These are phyloP conservation scores for Thecophora atra DNA, from an alignment of 2,888 invertebrate genomes.

Conservation along the genomic window DNA sequence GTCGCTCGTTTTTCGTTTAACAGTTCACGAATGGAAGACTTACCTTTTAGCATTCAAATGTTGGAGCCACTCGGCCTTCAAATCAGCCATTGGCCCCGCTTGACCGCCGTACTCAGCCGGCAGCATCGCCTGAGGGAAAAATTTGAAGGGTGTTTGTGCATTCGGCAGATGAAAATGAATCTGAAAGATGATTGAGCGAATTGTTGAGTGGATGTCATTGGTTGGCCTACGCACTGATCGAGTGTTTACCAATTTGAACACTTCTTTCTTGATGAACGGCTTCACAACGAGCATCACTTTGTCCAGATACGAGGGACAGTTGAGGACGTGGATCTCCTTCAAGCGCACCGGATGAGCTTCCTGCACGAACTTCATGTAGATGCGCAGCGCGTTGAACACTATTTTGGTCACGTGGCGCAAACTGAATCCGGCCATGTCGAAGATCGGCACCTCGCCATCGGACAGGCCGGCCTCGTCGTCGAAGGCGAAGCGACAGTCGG, in stretches of 20 bases:
- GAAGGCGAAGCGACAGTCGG: conserved; percentile 72
- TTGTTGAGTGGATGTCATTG: not conserved
- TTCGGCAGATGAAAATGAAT: conserved; percentile 77
- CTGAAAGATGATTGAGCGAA: conserved; percentile 62
- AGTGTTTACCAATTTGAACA: conserved; percentile 71
- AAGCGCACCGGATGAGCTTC: conserved; percentile 76
- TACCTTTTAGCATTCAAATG: conserved; percentile 72
- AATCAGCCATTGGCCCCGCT: conserved; percentile 70
- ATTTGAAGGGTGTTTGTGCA: conserved; percentile 72
- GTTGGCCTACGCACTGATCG: not conserved
- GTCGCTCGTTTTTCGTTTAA: not conserved
- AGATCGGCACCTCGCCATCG: conserved; percentile 77
- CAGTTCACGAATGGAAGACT: conserved; percentile 54
- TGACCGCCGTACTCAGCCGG: conserved; percentile 77
- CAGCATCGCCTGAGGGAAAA: conserved; percentile 72
- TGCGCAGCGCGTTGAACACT: conserved; percentile 71
- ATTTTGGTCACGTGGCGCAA: conserved; percentile 74
- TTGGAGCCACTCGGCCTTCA: conserved; percentile 73
- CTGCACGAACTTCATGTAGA: conserved; percentile 80
- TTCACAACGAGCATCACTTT: conserved; percentile 72
- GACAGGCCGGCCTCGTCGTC: conserved; percentile 69
- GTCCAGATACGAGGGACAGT: conserved; percentile 74
- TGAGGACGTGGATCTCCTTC: conserved; percentile 74
- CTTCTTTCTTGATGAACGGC: conserved; percentile 75
- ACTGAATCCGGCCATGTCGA: conserved; percentile 74